A percentile compares a stretch with the other conserved stretches of the same genome.
These are phyloP conservation scores for Salvelinus sp. DNA, from an alignment of 2,113 vertebrate genomes.

Conservation along the genomic window DNA sequence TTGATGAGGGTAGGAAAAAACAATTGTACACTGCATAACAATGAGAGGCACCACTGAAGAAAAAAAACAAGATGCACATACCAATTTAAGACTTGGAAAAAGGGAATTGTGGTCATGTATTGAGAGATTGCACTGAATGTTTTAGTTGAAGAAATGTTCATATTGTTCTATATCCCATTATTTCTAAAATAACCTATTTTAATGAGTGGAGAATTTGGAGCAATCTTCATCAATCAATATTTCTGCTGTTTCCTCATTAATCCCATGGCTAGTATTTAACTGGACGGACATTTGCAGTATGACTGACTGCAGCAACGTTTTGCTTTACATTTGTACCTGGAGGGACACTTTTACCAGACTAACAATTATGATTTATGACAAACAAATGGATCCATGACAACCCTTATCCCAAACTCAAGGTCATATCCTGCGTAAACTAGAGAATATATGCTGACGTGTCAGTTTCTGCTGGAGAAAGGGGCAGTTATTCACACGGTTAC, in stretches of 20 bases:
- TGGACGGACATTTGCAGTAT: slow-evolving; percentile 23
- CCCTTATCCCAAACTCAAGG: neutral
- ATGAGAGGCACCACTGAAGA: neutral
- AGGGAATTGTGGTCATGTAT: neutral
- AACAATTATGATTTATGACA: slow-evolving; percentile 4
- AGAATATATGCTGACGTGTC: neutral
- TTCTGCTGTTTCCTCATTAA: no score
- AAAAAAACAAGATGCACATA: neutral
- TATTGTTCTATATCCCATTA: no score
- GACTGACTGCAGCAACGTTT: slow-evolving; percentile 26
- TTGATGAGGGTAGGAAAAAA: no score
- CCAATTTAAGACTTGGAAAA: neutral
- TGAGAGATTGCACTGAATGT: no score
- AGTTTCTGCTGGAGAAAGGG: slow-evolving; percentile 3
- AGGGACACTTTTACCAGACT: neutral
- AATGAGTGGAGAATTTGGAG: no score
- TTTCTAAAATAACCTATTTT: no score
- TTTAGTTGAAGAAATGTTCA: no score
- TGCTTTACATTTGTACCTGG: slow-evolving; percentile 23
- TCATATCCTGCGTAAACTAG: neutral
- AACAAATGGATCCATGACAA: slow-evolving; percentile 33
- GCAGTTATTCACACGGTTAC: slow-evolving; percentile 39
- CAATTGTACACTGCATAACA: neutral
- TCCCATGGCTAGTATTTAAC: slow-evolving; percentile 6
- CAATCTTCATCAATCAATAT: no score